Conservation (phyloP, 2,888 invertebrate species). For the Parelbella ahira region DNA sequence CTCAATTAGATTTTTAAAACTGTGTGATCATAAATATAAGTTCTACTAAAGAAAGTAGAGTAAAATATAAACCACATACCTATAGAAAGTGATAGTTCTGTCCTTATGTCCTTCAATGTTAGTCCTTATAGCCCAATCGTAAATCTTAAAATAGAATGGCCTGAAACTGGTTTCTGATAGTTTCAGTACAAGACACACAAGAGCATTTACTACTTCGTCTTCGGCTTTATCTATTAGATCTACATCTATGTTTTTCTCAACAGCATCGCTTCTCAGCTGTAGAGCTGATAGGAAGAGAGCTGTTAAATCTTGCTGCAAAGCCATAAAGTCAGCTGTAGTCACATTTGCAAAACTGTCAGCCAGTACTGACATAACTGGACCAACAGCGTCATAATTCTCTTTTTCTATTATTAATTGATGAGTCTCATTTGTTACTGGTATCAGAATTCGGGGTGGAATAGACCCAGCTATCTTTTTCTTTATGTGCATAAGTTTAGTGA, state of each 20-base stretch:
- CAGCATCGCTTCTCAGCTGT: constrained; percentile 83
- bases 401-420: constrained; percentile 82
- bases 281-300: constrained; percentile 87
- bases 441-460: constrained; percentile 86
- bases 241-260: constrained; percentile 48
- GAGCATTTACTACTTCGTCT: constrained; percentile 85
- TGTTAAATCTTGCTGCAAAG: constrained; percentile 84
- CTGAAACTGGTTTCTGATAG: constrained; percentile 93
- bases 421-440: constrained; percentile 86
- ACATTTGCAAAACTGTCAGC: constrained; percentile 85
- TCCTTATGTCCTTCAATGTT: constrained; percentile 81
- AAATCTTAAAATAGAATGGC: constrained; percentile 92
- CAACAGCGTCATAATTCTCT: constrained; percentile 81
- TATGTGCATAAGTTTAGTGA: constrained; percentile 81
- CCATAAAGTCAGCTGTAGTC: constrained; percentile 82
- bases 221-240: constrained; percentile 83
- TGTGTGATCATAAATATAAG: too few species aligned
- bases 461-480: constrained; percentile 84
- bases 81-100: constrained; percentile 90
- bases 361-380: constrained; percentile 87
- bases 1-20: too few species aligned
- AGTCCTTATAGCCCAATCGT: constrained; percentile 90
- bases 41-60: too few species aligned
- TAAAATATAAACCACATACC: constrained; percentile 59
- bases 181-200: constrained; percentile 91